Conservation (phyloP, 2,888 invertebrate species). For the Eristalinus sepulchralis region DNA sequence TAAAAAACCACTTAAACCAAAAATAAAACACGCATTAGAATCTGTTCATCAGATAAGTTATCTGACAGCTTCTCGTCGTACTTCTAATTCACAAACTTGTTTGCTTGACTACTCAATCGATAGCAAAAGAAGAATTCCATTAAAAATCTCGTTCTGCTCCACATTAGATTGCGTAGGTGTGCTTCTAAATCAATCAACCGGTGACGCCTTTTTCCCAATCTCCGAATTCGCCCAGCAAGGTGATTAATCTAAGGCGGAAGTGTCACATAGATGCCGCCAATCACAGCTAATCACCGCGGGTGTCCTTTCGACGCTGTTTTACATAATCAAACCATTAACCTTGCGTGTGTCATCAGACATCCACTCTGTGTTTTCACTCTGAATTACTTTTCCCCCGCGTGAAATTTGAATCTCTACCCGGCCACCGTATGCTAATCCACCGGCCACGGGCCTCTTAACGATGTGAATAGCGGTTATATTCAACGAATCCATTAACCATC, state of each 20-base stretch:
- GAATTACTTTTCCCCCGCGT: neutral
- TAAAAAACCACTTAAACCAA: too few species aligned
- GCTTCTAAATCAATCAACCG: neutral
- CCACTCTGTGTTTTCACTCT: neutral
- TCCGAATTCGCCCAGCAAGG: neutral
- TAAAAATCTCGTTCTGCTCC: too few species aligned
- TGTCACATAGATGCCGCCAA: neutral
- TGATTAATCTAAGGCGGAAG: neutral
- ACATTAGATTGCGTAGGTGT: too few species aligned
- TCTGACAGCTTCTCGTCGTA: too few species aligned
- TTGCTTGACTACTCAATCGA: too few species aligned
- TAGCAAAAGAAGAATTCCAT: too few species aligned
- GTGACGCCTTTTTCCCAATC: neutral
- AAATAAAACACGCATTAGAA: too few species aligned
- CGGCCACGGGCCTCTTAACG: neutral
- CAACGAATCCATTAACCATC: neutral
- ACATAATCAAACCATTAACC: neutral
- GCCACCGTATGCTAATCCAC: neutral
- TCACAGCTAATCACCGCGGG: neutral
- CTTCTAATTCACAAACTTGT: too few species aligned
- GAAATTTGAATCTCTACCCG: neutral
- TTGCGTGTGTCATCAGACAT: neutral
- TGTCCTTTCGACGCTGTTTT: neutral
- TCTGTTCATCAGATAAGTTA: too few species aligned
- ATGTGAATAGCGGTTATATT: neutral